Base-by-base conservation (phyloP, 2,888 invertebrate species). In the Calliphora vomitoria region DNA sequence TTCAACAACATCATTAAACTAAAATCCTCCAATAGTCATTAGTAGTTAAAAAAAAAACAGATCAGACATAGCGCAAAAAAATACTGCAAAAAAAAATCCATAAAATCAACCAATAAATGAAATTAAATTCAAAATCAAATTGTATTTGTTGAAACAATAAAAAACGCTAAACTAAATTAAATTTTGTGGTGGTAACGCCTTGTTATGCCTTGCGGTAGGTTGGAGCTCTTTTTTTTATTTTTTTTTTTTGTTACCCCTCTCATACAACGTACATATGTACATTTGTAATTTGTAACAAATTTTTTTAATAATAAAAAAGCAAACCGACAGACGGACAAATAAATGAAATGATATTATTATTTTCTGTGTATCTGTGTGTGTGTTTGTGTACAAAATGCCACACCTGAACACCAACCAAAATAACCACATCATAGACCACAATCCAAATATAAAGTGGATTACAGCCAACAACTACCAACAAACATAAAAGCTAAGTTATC, bases 131-230 rank as follows among this genome's bases (percentile, higher is more conserved):
- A 35, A 78, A 76, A 76, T 62, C 38, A 74, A 80, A 80, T 76
- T 75, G 55, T 69, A 35, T 80, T 60, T 82, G 38, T 53, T 64
- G 69, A 76, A 86, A 83, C 64, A 82, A 75, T 47, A 80, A 75
- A 75, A 79, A 62, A 85, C 58, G 20, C 60, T 86, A 86, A 85
- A 78, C 85, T 82, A 88, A 88, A 88, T 88, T 85, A 85, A 86
- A 86, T 86, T 84, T 89, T 85, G 85, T 80, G 85, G 87, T 75
- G 86, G 85, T 81, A 85, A 89, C 89, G 89, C 89, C 89, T 85
- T 71, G 76, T 86, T 86, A 76, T 82, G 86, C 86, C 86, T 86
- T 82, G 86, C 84, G 88, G 85, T 88, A 76, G 84, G 66, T 81
- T 78, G 62, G 3, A 83, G 25, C 25, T 41, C 62, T 50, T 75